Evolutionary conservation across 2,113 vertebrate species (phyloP), one percentile per base, ranked within the genome.

Genomic region (Opisthocomus hoazin): DNA sequence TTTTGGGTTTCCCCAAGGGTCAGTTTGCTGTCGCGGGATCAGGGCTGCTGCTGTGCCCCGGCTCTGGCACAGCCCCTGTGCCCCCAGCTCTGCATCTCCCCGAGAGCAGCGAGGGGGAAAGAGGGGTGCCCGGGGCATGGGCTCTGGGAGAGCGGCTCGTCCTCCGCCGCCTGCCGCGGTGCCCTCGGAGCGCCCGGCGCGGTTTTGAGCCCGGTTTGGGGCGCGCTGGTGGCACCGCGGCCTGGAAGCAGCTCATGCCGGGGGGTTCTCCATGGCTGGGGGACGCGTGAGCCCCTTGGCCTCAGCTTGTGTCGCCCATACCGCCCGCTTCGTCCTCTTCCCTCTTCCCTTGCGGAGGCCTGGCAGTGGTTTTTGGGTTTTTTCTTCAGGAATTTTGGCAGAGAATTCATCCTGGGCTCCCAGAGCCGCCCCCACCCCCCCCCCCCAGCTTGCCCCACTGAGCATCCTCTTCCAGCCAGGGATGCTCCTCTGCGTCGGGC

Each of bases 281-380:
- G 36, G 22, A 20, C 15, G 1, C 16, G 5, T 12, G 56, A 74
- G 29, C 74, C 64, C 79, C 43, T 58, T 36, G 45, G 51, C n/a
- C 41, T 82, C 65, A 16, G 66, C 26, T 50, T 53, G 21, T 56
- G 41, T 51, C n/a, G 11, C 64, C 30, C 1, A 1, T 75, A 39
- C 60, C 32, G 8, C 71, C 8, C 0, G 0, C 48, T 3, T 0
- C 9, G 9, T n/a, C 53, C 45, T 78, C 56, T 57, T 32, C 20
- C 32, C 20, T 29, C 63, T 34, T 45, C 54, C 34, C 13, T 3
- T 11, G 18, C 19, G 36, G 15, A 51, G 7, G 19, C n/a, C 5
- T 12, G 61, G 43, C 26, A n/a, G 32, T 18, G 75, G 20, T 51
- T 56, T 20, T 2, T 24, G 15, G 30, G 1, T 5, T 26, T 13